Conservation (phyloP, 2,888 invertebrate species). For the Clitarchus hookeri region DNA sequence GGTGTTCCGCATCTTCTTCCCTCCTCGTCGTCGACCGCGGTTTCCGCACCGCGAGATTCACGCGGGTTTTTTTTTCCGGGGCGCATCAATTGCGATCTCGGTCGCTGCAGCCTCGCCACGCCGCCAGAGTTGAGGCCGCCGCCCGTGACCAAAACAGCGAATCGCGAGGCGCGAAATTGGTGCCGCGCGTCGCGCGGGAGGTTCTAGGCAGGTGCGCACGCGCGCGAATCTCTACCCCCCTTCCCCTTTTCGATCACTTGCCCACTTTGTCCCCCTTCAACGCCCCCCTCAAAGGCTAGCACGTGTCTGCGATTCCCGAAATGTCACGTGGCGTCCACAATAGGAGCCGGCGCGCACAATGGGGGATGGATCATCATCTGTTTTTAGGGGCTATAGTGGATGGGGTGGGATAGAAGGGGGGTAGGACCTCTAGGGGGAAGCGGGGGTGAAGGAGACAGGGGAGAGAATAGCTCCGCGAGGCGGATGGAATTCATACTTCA, state of each 20-base stretch:
- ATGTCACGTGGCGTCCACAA: slow-evolving; percentile 39
- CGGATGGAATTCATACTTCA: slow-evolving; percentile 36
- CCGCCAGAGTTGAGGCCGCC: neutral
- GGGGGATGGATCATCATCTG: slow-evolving; percentile 24
- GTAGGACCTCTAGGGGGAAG: neutral
- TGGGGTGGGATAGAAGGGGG: neutral
- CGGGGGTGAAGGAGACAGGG: slow-evolving; percentile 7
- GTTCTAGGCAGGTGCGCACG: slow-evolving; percentile 35
- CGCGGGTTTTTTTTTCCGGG: too few relatives aligned
- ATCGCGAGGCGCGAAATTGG: slow-evolving; percentile 29
- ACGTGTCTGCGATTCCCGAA: slow-evolving; percentile 33
- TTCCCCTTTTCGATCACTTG: neutral
- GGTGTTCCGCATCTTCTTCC: too few relatives aligned
- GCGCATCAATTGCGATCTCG: too few relatives aligned
- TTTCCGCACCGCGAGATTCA: too few relatives aligned
- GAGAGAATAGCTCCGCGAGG: neutral
- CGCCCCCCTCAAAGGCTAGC: neutral
- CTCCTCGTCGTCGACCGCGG: too few relatives aligned
- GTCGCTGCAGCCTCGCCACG: too few relatives aligned
- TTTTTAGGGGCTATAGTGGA: neutral
- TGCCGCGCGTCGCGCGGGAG: neutral
- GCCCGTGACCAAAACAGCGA: neutral
- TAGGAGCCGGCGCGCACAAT: slow-evolving; percentile 30
- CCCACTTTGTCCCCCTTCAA: too few relatives aligned
- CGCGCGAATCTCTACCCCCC: slow-evolving; percentile 27